A percentile compares a stretch with the other conserved stretches of the same genome.
Evolutionary conservation across 2,113 vertebrate species (phyloP).

Genomic region (Ophthalmolycus amberensis): DNA sequence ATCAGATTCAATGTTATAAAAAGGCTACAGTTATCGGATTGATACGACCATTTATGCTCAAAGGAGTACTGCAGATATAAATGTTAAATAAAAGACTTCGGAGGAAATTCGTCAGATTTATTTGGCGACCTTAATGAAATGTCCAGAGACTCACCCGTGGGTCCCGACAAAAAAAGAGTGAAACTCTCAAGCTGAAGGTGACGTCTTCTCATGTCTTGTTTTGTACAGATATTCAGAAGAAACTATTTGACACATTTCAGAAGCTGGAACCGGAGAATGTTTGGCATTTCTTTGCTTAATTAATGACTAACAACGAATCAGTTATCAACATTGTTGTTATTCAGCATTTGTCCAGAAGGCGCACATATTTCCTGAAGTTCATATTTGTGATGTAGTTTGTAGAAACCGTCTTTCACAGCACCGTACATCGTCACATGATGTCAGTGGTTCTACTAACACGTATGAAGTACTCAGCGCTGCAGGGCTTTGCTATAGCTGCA

Average conservation of each 20-base stretch:
- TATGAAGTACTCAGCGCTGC: constrained; percentile 35
- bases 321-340: neutral
- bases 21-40: too few relatives aligned
- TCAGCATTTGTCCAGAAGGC: neutral
- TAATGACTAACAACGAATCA: neutral
- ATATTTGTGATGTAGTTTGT: neutral
- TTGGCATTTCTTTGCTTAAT: neutral
- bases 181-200: too few relatives aligned
- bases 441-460: constrained; percentile 42
- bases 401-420: constrained; percentile 5
- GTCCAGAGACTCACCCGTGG: neutral
- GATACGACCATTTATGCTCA: too few relatives aligned
- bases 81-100: neutral
- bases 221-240: neutral
- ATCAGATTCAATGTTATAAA: too few relatives aligned
- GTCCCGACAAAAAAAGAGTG: too few relatives aligned
- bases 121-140: too few relatives aligned
- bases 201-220: too few relatives aligned
- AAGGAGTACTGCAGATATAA: neutral
- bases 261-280: neutral
- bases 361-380: neutral
- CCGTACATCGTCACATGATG: neutral
- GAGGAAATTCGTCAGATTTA: too few relatives aligned
- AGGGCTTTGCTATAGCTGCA: constrained; percentile 46
- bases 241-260: neutral